phyloP scores from a whole-genome alignment of 2,797 vertebrate genomes.

The Staurois parvus region DNA sequence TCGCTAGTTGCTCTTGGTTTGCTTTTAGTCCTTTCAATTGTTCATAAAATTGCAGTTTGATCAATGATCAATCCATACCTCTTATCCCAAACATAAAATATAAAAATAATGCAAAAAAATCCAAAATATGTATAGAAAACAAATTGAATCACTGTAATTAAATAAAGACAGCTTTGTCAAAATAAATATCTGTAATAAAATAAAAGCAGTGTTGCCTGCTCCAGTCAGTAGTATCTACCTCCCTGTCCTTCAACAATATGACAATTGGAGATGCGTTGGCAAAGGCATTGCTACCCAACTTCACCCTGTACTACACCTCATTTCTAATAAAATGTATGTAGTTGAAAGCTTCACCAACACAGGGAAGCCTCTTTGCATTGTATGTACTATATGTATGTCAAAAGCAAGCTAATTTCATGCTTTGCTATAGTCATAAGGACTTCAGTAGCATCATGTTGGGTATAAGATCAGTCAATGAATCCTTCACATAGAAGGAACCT shows the following conservation, averaged over 20 bases:
- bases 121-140: background rate
- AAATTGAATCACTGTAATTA: constrained; percentile 9
- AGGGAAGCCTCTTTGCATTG: background rate
- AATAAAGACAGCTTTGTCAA: constrained; percentile 41
- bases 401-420: background rate
- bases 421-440: background rate
- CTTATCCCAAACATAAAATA: constrained; percentile 7
- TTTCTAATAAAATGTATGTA: background rate
- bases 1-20: background rate
- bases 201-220: constrained; percentile 37
- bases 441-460: background rate
- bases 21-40: constrained; percentile 8
- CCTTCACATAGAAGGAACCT: constrained; percentile 33
- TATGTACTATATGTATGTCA: background rate
- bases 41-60: constrained; percentile 31
- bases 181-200: constrained; percentile 49
- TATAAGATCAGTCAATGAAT: constrained; percentile 18
- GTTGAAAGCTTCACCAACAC: background rate
- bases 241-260: constrained; percentile 1
- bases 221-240: constrained; percentile 40
- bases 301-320: background rate
- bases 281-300: constrained; percentile 17
- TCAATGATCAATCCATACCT: constrained; percentile 7
- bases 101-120: constrained; percentile 20
- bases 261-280: constrained; percentile 5